These are phyloP conservation scores for Torymus texanus DNA, from an alignment of 2,888 invertebrate genomes.

Conservation along the genomic window DNA sequence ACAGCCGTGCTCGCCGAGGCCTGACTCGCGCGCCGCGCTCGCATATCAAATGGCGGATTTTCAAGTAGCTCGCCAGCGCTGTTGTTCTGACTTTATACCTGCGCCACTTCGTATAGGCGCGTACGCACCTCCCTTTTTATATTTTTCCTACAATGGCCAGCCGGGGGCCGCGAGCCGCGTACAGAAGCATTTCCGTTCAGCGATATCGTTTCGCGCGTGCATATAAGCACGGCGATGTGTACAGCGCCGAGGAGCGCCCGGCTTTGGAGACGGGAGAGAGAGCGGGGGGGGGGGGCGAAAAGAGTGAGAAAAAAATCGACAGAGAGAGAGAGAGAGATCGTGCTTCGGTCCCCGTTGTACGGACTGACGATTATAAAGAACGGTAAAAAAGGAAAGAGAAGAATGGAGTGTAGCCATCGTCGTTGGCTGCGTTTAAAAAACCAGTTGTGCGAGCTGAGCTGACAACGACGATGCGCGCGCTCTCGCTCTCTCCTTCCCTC, in stretches of 20 bases:
- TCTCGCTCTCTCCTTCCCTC: conserved; percentile 28
- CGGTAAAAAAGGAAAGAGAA: conserved; percentile 69
- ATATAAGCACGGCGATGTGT: conserved; percentile 52
- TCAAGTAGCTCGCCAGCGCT: conserved; percentile 39
- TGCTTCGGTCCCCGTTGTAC: conserved; percentile 67
- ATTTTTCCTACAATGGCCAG: not conserved
- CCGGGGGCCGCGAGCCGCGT: not conserved
- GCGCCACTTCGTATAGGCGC: not conserved
- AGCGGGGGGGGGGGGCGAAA: conserved; percentile 32
- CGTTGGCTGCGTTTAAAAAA: conserved; percentile 73
- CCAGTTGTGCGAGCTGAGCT: conserved; percentile 73
- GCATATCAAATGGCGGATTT: conserved; percentile 55
- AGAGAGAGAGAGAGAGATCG: conserved; percentile 59
- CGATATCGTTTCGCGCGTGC: conserved; percentile 58
- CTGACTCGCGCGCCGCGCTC: conserved; percentile 35
- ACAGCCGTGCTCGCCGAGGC: conserved; percentile 6
- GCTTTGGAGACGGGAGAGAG: conserved; percentile 57
- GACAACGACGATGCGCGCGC: conserved; percentile 62
- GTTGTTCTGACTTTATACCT: conserved; percentile 48
- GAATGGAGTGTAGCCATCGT: conserved; percentile 69
- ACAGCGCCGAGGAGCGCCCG: conserved; percentile 62
- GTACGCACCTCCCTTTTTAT: not conserved
- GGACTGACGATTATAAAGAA: conserved; percentile 74
- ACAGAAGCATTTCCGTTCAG: conserved; percentile 55
- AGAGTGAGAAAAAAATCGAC: conserved; percentile 13